A percentile compares a stretch with the other conserved stretches of the same genome.
phyloP scores from a whole-genome alignment of 2,113 vertebrate genomes.

The Pygoscelis adeliae region DNA sequence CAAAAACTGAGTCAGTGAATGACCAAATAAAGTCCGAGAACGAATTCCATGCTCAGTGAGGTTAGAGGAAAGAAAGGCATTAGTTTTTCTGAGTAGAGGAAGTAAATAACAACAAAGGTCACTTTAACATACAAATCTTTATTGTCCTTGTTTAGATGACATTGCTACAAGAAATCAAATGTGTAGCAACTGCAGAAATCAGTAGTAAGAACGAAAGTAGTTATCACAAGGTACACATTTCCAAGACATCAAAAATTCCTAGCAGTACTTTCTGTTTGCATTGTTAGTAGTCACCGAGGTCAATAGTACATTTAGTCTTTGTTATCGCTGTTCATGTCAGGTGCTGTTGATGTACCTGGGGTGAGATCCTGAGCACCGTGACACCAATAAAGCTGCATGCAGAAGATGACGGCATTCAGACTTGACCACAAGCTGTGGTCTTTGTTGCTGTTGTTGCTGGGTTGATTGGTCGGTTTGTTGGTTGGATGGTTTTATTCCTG shows the following conservation, averaged over 20 bases:
- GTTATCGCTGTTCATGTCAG: background rate
- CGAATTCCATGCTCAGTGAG: fast-evolving
- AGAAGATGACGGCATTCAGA: background rate
- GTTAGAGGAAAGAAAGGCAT: background rate
- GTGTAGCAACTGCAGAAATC: background rate
- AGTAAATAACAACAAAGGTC: background rate
- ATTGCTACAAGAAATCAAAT: background rate
- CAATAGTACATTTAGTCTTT: background rate
- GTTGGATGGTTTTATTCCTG: background rate
- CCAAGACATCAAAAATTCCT: background rate
- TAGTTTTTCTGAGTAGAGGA: background rate
- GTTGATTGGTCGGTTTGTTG: background rate
- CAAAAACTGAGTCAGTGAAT: background rate
- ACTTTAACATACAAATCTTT: background rate
- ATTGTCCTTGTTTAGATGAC: background rate
- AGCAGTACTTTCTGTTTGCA: background rate
- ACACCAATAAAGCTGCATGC: background rate
- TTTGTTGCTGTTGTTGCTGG: background rate
- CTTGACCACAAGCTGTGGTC: background rate
- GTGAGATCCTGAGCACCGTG: background rate
- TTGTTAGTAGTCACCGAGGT: background rate
- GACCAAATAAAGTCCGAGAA: background rate
- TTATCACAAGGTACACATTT: background rate
- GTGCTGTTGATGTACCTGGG: fast-evolving
- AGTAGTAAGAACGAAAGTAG: background rate